Evolutionary conservation across 2,888 invertebrate genomes (phyloP).

Genomic region (Sycophila texana): DNA sequence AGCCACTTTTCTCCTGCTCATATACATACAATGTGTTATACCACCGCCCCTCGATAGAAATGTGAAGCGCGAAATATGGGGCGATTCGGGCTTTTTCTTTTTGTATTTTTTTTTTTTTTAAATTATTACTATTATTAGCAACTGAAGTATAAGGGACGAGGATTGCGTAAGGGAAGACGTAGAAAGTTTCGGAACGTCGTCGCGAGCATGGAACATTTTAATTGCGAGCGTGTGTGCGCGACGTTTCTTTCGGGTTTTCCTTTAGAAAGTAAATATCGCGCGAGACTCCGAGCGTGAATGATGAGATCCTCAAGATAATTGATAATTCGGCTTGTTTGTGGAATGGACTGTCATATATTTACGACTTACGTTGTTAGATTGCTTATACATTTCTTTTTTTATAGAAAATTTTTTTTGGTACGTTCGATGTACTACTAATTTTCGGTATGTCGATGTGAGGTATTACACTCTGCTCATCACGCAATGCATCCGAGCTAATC

Average conservation of each 20-base stretch:
- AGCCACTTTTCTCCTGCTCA: constrained; percentile 22
- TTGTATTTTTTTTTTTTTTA: not conserved
- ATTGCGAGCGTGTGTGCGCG: constrained; percentile 4
- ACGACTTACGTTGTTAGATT: not conserved
- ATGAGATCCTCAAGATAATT: constrained; percentile 2
- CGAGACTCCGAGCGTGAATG: not conserved
- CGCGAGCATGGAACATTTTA: constrained; percentile 22
- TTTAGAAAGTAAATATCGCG: constrained; percentile 43
- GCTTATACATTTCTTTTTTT: not conserved
- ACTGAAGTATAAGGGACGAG: not conserved
- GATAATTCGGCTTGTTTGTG: not conserved
- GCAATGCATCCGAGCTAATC: too few species aligned
- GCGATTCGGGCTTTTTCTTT: not conserved
- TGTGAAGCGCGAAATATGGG: not conserved
- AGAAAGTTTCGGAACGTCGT: constrained; percentile 23
- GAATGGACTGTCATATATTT: not conserved
- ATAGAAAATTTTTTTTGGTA: too few species aligned
- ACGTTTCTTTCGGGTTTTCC: not conserved
- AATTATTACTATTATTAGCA: not conserved
- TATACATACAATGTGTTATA: constrained; percentile 36
- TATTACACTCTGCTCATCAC: too few species aligned
- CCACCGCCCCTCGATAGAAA: not conserved
- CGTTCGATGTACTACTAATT: too few species aligned
- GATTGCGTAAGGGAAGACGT: constrained; percentile 17
- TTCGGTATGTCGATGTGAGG: too few species aligned